Evolutionary conservation across 2,888 invertebrate species (phyloP), one percentile per base, ranked within the genome.

Genomic region (Margaritifera margaritifera): DNA sequence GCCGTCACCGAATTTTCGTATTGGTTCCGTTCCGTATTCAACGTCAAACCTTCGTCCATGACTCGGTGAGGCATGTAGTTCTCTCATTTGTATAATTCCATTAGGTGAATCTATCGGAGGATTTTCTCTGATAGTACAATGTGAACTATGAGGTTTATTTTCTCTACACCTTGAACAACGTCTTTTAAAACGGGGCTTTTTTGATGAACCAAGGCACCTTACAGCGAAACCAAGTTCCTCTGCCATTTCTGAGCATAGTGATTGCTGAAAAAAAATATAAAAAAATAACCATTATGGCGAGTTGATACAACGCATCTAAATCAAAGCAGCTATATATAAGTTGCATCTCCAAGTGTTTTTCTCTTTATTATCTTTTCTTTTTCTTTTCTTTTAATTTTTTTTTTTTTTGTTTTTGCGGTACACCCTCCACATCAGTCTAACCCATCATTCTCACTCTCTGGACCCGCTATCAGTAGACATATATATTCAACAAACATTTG

Each of bases 231-330:
- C 92, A 72, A 98, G 91, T 91, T 98, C 97, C 91, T 97, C 94
- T 1, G 93, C 95, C 96, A 98, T 96, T 91, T 98, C 97, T 59
- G 96, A 95, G 90, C 97, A 98, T 62, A 98, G 90, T 0, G 97
- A 96, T 92, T 96, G 95, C 89, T 93, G 89, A 31, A 88, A 83
- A 68, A 65, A 55, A 56, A 24, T 11, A 66, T 22, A 42, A 60
- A n/a, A 42, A 22, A 54, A 19, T 11, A 56, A 64, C 56, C 25
- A 20, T 24, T 42, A 55, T 1, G 1, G 11, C 56, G 24, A 18
- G 8, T 8, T 0, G 56, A 55, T 31, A 31, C 31, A 4, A 31
- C 4, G 31, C 4, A 6, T 1, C 4, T 31, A 6, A 42, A 2
- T 42, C 1, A 8, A 42, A n/a, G n/a, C n/a, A n/a, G n/a, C n/a